These are phyloP conservation scores for Phycodurus eques DNA, from an alignment of 2,113 vertebrate genomes.

Conservation along the genomic window DNA sequence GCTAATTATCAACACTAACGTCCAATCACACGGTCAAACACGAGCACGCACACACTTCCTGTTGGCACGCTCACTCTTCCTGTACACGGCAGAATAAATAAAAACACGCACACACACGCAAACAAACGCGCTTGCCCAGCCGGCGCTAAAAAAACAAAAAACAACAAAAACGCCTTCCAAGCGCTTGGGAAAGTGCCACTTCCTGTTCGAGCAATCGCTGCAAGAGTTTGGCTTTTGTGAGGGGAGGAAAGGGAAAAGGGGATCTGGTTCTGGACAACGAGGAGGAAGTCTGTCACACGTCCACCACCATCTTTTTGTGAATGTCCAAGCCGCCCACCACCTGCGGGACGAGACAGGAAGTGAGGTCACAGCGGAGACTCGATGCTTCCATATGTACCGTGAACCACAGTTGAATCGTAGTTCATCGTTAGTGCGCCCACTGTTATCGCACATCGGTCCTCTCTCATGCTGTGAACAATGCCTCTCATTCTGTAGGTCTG, in stretches of 20 bases:
- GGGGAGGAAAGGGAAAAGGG: slow-evolving; percentile 43
- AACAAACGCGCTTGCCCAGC: background rate
- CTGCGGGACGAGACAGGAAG: slow-evolving; percentile 56
- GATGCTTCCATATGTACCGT: no score
- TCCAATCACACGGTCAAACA: background rate
- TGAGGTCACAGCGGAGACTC: background rate
- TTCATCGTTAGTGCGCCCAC: no score
- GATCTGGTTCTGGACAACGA: slow-evolving; percentile 12
- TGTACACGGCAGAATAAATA: slow-evolving; percentile 6
- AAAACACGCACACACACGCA: background rate
- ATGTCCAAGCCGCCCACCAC: slow-evolving; percentile 99
- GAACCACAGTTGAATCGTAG: no score
- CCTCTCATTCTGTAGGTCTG: no score
- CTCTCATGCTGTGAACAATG: no score
- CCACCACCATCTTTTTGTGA: slow-evolving; percentile 99
- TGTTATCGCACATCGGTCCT: no score
- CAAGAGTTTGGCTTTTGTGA: slow-evolving; percentile 6
- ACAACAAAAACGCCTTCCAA: background rate
- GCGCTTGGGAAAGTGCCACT: background rate
- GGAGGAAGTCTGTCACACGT: slow-evolving; percentile 84
- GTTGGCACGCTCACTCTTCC: slow-evolving; percentile 2
- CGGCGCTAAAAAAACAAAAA: background rate
- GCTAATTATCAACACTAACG: background rate
- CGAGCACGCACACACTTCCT: background rate
- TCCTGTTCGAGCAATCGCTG: background rate